Evolutionary conservation across 1,140 invertebrate genomes (phyloP).

Genomic region (Brachionus plicatilis): DNA sequence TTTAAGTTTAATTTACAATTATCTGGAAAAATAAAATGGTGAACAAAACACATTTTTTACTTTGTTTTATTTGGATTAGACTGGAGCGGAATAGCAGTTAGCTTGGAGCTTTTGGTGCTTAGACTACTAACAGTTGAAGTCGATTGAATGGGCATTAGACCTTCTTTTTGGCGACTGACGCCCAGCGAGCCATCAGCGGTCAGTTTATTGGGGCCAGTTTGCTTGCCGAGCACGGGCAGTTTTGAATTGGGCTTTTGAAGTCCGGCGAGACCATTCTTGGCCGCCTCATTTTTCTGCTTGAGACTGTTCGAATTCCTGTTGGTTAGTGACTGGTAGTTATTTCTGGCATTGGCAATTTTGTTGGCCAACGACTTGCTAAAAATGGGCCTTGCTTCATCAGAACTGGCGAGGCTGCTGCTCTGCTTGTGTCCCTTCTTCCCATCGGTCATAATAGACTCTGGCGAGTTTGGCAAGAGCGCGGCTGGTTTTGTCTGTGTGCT

Average conservation of each 20-base stretch:
- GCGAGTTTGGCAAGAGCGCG: not conserved
- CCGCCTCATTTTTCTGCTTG: not conserved
- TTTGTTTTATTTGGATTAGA: conserved; percentile 2
- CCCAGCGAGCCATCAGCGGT: not conserved
- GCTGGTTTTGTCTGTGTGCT: not conserved
- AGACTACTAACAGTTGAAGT: not conserved
- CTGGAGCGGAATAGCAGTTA: not conserved
- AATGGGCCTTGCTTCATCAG: not conserved
- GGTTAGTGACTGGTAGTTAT: not conserved
- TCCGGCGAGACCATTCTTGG: not conserved
- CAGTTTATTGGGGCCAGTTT: not conserved
- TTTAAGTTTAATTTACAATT: not conserved
- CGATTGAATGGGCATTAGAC: not conserved
- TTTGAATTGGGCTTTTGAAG: not conserved
- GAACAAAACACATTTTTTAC: not conserved
- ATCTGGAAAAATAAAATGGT: not conserved
- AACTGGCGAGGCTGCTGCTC: not conserved
- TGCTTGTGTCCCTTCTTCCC: not conserved
- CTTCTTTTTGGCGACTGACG: not conserved
- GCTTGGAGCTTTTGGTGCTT: not conserved
- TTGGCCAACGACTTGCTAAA: conserved; percentile 36
- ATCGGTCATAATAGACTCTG: not conserved
- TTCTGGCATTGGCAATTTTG: conserved; percentile 37
- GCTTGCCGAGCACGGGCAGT: not conserved
- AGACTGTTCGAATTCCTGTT: not conserved